Percentiles rank a stretch among this genome's conserved stretches.
phyloP scores from a whole-genome alignment of 2,113 vertebrate species.

The Campylomormyrus tamandua region DNA sequence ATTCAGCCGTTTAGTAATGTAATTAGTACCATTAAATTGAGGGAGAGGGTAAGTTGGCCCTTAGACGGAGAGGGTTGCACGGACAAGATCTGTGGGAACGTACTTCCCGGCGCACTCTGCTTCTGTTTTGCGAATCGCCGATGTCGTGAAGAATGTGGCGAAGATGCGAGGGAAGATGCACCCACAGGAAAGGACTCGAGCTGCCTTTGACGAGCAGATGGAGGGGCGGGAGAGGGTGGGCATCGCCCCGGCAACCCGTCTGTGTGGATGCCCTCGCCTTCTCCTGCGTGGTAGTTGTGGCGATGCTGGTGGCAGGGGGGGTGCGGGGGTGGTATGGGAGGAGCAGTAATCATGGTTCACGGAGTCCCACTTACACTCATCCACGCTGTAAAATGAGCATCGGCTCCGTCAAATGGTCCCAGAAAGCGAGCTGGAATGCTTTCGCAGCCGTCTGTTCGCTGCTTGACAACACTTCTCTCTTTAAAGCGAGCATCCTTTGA shows the following conservation, averaged over 20 bases:
- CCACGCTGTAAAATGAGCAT: neutral
- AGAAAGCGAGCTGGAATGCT: slow-evolving; percentile 36
- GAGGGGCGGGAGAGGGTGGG: neutral
- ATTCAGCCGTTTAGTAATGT: slow-evolving; percentile 17
- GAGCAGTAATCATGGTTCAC: neutral
- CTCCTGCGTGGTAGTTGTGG: neutral
- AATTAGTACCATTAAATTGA: slow-evolving; percentile 15
- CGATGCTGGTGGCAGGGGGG: neutral
- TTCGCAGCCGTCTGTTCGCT: slow-evolving; percentile 45
- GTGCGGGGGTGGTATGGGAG: no score
- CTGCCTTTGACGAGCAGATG: neutral
- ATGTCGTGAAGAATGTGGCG: neutral
- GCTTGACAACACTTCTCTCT: slow-evolving; percentile 61
- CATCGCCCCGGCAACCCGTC: neutral
- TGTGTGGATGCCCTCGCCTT: neutral
- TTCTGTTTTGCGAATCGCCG: neutral
- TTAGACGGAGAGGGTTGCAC: neutral
- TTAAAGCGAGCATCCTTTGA: slow-evolving; percentile 59
- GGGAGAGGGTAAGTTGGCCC: neutral
- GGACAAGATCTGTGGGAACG: neutral
- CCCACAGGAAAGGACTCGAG: neutral
- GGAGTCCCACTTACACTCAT: neutral
- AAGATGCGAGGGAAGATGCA: neutral
- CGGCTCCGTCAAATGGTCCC: neutral
- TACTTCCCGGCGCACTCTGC: neutral